These are phyloP conservation scores for Drosophila kanekoi DNA, from an alignment of 2,888 invertebrate genomes.

Conservation along the genomic window DNA sequence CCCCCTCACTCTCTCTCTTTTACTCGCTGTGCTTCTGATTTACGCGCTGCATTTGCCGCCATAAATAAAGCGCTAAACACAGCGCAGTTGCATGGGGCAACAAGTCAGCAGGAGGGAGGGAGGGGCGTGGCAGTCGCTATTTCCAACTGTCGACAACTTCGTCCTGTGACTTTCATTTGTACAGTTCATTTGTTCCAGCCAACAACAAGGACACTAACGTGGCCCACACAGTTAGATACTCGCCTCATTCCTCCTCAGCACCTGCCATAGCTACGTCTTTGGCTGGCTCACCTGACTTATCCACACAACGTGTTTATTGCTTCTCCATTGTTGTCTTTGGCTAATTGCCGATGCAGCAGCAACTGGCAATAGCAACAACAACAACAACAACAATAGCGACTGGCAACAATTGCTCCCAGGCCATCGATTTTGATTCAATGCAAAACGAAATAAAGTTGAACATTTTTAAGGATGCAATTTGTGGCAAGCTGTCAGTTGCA, in stretches of 20 bases:
- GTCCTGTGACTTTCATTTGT: constrained; percentile 65
- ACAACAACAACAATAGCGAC: constrained; percentile 27
- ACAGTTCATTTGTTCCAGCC: constrained; percentile 57
- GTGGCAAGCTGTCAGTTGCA: constrained; percentile 25
- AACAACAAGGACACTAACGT: constrained; percentile 6
- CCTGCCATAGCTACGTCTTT: neutral
- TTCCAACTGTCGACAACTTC: constrained; percentile 62
- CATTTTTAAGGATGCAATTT: constrained; percentile 50
- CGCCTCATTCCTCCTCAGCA: constrained; percentile 13
- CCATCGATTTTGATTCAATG: constrained; percentile 62
- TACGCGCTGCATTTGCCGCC: constrained; percentile 64
- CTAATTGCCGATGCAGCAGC: constrained; percentile 58
- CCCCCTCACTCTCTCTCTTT: neutral
- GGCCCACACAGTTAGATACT: constrained; percentile 4
- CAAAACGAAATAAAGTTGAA: constrained; percentile 43
- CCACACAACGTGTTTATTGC: constrained; percentile 48
- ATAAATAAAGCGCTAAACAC: constrained; percentile 70
- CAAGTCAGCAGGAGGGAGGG: neutral
- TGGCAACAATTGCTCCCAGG: constrained; percentile 51
- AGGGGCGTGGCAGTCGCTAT: constrained; percentile 29
- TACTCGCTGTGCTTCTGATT: constrained; percentile 40
- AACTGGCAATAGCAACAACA: constrained; percentile 24
- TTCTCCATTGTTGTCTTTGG: constrained; percentile 53
- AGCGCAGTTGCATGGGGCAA: constrained; percentile 5
- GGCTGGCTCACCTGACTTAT: neutral